These are phyloP conservation scores for Leptinotarsa texana DNA, from an alignment of 1,140 invertebrate genomes.

Conservation along the genomic window DNA sequence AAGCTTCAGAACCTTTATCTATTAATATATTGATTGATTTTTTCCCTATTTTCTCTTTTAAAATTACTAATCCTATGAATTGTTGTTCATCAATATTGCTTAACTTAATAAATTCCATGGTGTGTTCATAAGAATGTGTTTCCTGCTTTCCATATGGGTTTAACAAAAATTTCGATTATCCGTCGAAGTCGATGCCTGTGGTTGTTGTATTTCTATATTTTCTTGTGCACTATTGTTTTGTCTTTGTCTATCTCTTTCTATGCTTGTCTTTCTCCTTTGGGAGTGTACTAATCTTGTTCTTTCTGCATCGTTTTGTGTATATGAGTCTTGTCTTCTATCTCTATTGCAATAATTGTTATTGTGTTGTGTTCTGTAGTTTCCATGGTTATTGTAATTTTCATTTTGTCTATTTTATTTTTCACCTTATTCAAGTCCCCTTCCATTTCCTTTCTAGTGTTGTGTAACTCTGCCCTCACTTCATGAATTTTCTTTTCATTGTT, in stretches of 20 bases:
- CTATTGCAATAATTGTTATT: no score
- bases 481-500: neutral
- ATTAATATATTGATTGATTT: neutral
- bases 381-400: neutral
- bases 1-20: neutral
- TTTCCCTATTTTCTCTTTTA: neutral
- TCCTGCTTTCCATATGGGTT: neutral
- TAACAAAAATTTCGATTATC: neutral
- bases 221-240: no score
- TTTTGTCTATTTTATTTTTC: neutral
- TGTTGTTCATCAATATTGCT: neutral
- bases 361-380: no score
- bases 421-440: neutral
- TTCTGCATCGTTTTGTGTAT: no score
- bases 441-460: neutral
- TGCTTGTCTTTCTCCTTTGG: no score
- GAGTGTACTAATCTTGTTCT: no score
- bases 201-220: no score
- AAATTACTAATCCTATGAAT: neutral
- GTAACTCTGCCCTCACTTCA: neutral
- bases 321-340: no score
- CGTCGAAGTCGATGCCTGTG: no score
- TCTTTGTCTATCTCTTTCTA: neutral
- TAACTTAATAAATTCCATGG: slow-evolving; percentile 11
- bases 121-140: neutral